Evolutionary conservation across 2,888 invertebrate genomes (phyloP).

Genomic region (Anorthoa munda): DNA sequence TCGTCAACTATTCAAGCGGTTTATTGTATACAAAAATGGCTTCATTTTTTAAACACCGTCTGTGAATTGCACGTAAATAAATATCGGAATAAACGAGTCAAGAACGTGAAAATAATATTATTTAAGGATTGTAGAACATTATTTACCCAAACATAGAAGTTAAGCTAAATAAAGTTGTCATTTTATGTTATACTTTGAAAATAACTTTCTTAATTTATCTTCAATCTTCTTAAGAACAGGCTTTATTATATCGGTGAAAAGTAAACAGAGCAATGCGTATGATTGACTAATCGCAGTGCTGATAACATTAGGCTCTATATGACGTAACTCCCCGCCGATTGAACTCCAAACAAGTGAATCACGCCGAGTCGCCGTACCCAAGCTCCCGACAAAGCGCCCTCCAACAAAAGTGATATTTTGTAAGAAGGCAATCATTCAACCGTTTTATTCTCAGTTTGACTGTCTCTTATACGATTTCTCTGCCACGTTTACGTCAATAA

Average conservation of each 20-base stretch:
- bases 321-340: constrained; percentile 56
- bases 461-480: constrained; percentile 63
- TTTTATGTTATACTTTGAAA: constrained; percentile 21
- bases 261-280: constrained; percentile 16
- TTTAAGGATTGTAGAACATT: constrained; percentile 29
- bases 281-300: constrained; percentile 40
- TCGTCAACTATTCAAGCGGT: constrained; percentile 65
- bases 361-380: constrained; percentile 47
- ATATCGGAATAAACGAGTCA: constrained; percentile 58
- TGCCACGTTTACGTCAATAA: constrained; percentile 59
- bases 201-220: constrained; percentile 34
- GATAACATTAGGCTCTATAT: constrained; percentile 35
- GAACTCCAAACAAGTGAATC: constrained; percentile 63
- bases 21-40: constrained; percentile 74
- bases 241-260: constrained; percentile 28
- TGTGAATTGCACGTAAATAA: constrained; percentile 54
- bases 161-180: constrained; percentile 24
- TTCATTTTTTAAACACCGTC: constrained; percentile 66
- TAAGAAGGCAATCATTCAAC: constrained; percentile 65
- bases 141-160: constrained; percentile 26
- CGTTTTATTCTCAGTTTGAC: constrained; percentile 64
- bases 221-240: constrained; percentile 8
- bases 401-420: constrained; percentile 68
- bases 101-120: constrained; percentile 53
- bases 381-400: constrained; percentile 57